These are phyloP conservation scores for Ectobius pallidus DNA, from an alignment of 2,888 invertebrate species.

Conservation along the genomic window DNA sequence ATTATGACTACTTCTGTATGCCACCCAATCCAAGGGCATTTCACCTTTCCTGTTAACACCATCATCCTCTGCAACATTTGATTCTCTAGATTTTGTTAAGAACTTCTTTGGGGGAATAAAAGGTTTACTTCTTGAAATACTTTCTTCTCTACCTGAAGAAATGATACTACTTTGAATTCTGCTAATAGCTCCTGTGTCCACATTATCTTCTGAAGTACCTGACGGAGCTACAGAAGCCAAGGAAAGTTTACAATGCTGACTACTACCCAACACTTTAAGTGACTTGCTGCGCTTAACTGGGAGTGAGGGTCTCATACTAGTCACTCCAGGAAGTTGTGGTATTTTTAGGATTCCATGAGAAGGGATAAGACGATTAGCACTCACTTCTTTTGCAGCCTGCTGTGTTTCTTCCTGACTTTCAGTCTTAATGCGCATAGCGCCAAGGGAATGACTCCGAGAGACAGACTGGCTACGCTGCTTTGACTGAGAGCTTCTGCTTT, in stretches of 20 bases:
- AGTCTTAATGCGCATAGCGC: constrained; percentile 42
- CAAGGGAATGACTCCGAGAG: constrained; percentile 48
- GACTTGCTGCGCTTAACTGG: constrained; percentile 55
- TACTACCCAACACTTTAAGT: constrained; percentile 48
- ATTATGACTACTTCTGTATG: not conserved
- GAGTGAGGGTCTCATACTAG: constrained; percentile 47
- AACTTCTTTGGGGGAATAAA: constrained; percentile 23
- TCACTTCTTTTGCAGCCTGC: constrained; percentile 10
- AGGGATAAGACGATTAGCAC: constrained; percentile 42
- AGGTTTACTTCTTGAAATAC: constrained; percentile 7
- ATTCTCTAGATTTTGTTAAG: not conserved
- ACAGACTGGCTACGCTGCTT: constrained; percentile 42
- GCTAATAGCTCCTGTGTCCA: not conserved
- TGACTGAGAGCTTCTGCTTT: constrained; percentile 41
- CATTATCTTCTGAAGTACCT: not conserved
- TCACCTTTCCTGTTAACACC: not conserved
- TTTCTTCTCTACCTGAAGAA: not conserved
- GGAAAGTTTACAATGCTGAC: constrained; percentile 45
- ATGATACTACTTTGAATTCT: not conserved
- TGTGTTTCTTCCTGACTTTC: not conserved
- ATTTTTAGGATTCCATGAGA: constrained; percentile 45
- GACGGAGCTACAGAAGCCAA: constrained; percentile 28
- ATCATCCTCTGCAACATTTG: not conserved
- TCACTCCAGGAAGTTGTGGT: constrained; percentile 35
- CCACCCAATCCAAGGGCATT: not conserved